These are phyloP conservation scores for Diplogasteroides magnus DNA, from an alignment of 1,140 invertebrate species.

Conservation along the genomic window DNA sequence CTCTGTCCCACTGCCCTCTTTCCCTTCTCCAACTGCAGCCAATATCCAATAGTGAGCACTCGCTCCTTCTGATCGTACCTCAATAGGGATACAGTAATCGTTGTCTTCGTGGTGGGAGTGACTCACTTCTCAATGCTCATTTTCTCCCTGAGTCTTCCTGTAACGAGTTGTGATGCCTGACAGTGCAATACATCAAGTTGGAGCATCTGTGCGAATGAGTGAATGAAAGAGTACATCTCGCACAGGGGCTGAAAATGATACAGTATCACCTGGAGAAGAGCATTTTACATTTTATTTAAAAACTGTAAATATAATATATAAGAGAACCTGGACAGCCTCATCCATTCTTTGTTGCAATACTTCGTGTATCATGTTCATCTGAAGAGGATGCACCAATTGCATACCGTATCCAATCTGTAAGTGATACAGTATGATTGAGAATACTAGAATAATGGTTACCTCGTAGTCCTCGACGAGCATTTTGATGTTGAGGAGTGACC, in stretches of 20 bases:
- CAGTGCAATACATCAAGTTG: conserved; percentile 91
- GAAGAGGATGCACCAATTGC: conserved; percentile 70
- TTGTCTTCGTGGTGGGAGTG: too few relatives aligned
- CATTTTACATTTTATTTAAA: too few relatives aligned
- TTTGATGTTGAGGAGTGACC: conserved; percentile 87
- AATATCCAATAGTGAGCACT: conserved; percentile 30
- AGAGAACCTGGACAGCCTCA: conserved; percentile 7
- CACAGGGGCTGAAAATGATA: conserved; percentile 25
- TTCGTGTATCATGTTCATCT: conserved; percentile 85
- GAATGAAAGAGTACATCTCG: conserved; percentile 28
- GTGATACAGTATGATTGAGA: background rate
- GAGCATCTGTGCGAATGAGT: conserved; percentile 88
- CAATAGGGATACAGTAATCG: background rate
- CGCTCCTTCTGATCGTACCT: conserved; percentile 25
- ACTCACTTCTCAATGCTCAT: conserved; percentile 61
- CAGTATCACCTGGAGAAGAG: too few relatives aligned
- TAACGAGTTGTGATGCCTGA: conserved; percentile 79
- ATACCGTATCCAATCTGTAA: conserved; percentile 77
- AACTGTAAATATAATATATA: background rate
- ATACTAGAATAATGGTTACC: conserved; percentile 57
- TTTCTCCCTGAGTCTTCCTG: conserved; percentile 60
- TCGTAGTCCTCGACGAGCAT: conserved; percentile 93
- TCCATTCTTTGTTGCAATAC: conserved; percentile 72
- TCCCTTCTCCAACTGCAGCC: conserved; percentile 15
- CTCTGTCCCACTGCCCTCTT: background rate